phyloP scores from a whole-genome alignment of 1,140 invertebrate species.

The Pseudomyrmex sp. region DNA sequence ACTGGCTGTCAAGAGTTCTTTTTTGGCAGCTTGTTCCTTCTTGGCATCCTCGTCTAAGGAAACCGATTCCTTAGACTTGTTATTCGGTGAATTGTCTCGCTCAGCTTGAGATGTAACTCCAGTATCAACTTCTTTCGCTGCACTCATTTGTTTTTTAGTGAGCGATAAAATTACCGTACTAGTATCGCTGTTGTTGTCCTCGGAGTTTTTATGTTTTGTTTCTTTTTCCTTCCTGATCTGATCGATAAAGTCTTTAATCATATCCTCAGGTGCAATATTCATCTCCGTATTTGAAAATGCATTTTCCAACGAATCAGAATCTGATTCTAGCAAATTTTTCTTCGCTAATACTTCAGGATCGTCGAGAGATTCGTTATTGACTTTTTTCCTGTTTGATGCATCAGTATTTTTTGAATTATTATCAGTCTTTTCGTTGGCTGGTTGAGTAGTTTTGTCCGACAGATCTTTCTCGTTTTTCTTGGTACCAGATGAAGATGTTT shows the following conservation, averaged over 20 bases:
- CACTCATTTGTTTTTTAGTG: background rate
- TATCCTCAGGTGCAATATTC: background rate
- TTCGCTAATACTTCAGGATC: constrained; percentile 43
- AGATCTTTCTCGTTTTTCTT: background rate
- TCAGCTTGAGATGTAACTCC: background rate
- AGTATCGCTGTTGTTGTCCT: constrained; percentile 1
- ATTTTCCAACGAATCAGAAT: constrained; percentile 48
- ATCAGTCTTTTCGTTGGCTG: no score
- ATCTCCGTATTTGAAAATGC: background rate
- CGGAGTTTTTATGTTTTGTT: no score
- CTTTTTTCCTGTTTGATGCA: background rate
- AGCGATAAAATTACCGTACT: constrained; percentile 14
- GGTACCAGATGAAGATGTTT: background rate
- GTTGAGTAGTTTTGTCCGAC: background rate
- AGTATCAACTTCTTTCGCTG: background rate
- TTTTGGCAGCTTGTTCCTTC: constrained; percentile 27
- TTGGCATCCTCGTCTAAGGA: background rate
- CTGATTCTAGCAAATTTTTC: constrained; percentile 28
- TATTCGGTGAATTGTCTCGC: background rate
- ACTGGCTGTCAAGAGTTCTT: constrained; percentile 54
- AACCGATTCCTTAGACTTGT: background rate
- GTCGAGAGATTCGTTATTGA: constrained; percentile 5
- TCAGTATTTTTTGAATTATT: background rate
- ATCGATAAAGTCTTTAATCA: background rate
- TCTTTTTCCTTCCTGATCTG: background rate